Conservation (phyloP, 2,888 invertebrate species). For the Syritta pipiens region DNA sequence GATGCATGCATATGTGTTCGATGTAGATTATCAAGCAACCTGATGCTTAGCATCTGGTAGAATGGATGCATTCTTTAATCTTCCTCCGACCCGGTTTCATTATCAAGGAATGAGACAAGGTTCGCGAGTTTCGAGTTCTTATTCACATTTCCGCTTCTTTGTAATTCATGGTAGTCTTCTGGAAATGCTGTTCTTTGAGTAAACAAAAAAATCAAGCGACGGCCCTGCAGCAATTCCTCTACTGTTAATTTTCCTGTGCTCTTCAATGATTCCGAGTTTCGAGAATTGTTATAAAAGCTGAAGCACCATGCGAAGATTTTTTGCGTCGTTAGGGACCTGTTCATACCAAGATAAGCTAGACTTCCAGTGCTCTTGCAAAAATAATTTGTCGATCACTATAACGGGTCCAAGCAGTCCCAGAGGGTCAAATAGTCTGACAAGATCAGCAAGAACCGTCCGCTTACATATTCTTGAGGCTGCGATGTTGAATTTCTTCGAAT, state of each 20-base stretch:
- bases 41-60: too few relatives aligned
- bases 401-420: not conserved
- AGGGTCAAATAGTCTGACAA: not conserved
- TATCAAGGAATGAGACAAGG: not conserved
- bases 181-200: not conserved
- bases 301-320: not conserved
- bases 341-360: slow-evolving; percentile 39
- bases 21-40: too few relatives aligned
- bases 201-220: not conserved
- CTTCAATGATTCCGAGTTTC: not conserved
- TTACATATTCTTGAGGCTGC: not conserved
- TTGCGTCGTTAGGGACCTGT: not conserved
- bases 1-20: too few relatives aligned
- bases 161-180: not conserved
- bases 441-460: slow-evolving; percentile 6
- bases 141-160: not conserved
- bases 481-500: not conserved
- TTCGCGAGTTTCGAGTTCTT: not conserved
- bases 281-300: not conserved
- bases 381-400: slow-evolving; percentile 3
- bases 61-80: too few relatives aligned
- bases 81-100: not conserved
- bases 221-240: not conserved
- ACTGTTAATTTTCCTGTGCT: not conserved
- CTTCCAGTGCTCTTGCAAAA: slow-evolving; percentile 37